These are phyloP conservation scores for Uropetala carovei DNA, from an alignment of 2,888 invertebrate species.

Conservation along the genomic window DNA sequence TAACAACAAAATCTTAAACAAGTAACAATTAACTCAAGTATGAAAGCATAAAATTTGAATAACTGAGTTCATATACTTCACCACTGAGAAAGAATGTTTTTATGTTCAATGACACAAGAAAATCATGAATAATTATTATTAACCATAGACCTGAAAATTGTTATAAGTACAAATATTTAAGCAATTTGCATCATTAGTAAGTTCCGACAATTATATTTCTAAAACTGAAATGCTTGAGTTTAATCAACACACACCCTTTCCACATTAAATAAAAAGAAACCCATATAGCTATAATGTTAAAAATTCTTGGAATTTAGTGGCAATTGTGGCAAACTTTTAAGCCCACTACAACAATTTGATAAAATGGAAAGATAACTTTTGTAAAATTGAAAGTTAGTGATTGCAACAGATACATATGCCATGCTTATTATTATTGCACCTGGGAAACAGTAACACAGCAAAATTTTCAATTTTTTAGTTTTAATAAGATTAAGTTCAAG, in stretches of 20 bases:
- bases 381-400: slow-evolving; percentile 49
- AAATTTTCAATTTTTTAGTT: slow-evolving; percentile 40
- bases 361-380: slow-evolving; percentile 9
- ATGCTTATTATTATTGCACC: slow-evolving; percentile 58
- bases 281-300: slow-evolving; percentile 17
- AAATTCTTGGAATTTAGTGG: slow-evolving; percentile 41
- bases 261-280: slow-evolving; percentile 18
- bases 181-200: too few relatives aligned
- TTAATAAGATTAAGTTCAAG: slow-evolving; percentile 6
- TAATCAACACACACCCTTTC: not conserved
- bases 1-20: too few relatives aligned
- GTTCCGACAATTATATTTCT: too few relatives aligned
- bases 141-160: too few relatives aligned
- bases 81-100: too few relatives aligned
- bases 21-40: too few relatives aligned
- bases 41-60: too few relatives aligned
- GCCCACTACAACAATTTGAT: not conserved
- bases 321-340: slow-evolving; percentile 4
- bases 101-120: too few relatives aligned
- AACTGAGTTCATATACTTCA: too few relatives aligned
- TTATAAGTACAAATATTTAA: too few relatives aligned
- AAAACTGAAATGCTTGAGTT: too few relatives aligned
- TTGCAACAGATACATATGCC: slow-evolving; percentile 31
- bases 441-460: slow-evolving; percentile 19
- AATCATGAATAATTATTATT: too few relatives aligned